Percentiles rank a stretch among this genome's conserved stretches.
phyloP scores from a whole-genome alignment of 2,888 invertebrate species.

The Notocelia uddmanniana region DNA sequence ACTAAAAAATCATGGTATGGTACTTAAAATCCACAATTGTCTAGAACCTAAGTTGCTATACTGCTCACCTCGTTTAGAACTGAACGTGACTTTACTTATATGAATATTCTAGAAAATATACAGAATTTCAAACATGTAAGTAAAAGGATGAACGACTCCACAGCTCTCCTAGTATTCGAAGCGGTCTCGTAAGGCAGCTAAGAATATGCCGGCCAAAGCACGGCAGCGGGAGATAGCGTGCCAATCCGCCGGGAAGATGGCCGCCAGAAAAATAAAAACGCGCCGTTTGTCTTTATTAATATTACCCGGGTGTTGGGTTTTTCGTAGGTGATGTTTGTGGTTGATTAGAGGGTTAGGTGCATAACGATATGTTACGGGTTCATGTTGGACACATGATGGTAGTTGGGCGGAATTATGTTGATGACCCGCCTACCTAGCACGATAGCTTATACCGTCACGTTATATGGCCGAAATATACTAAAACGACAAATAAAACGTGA shows the following conservation, averaged over 20 bases:
- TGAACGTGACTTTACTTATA: too few species aligned
- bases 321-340: slow-evolving; percentile 30
- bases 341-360: slow-evolving; percentile 23
- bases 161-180: slow-evolving; percentile 53
- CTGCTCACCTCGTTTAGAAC: too few species aligned
- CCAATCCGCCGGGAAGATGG: slow-evolving; percentile 70
- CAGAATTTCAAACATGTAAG: not conserved
- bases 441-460: too few species aligned
- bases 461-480: too few species aligned
- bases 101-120: not conserved
- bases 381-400: not conserved
- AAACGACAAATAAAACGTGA: too few species aligned
- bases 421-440: too few species aligned
- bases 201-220: slow-evolving; percentile 84
- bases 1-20: too few species aligned
- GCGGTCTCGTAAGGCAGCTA: slow-evolving; percentile 71
- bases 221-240: slow-evolving; percentile 75
- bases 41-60: too few species aligned
- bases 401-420: not conserved
- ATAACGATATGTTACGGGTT: slow-evolving; percentile 14
- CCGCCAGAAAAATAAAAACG: slow-evolving; percentile 51
- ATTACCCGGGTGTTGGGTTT: slow-evolving; percentile 37
- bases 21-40: too few species aligned
- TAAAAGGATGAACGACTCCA: slow-evolving; percentile 53
- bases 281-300: slow-evolving; percentile 43